Percentiles rank a stretch among this genome's conserved stretches.
Evolutionary conservation across 2,113 vertebrate genomes (phyloP).

Genomic region (Spermophilus dauricus): DNA sequence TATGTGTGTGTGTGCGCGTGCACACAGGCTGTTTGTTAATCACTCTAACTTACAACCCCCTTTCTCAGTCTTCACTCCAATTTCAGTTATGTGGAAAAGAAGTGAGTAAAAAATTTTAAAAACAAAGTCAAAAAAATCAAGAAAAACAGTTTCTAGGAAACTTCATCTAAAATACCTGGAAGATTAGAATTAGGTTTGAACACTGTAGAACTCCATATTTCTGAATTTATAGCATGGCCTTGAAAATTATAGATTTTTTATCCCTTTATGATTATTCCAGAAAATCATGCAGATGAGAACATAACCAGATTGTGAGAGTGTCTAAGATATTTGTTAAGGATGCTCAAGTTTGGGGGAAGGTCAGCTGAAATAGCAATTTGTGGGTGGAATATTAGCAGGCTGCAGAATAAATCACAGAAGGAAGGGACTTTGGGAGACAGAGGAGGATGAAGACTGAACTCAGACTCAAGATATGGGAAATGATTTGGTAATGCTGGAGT

Average conservation of each 20-base stretch:
- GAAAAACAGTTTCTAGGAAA: not conserved
- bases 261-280: constrained; percentile 58
- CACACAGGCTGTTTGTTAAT: not conserved
- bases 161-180: constrained; percentile 6
- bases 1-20: not conserved
- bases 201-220: not conserved
- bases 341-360: not conserved
- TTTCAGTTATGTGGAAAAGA: constrained; percentile 31
- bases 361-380: constrained; percentile 69
- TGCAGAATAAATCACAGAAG: constrained; percentile 51
- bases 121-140: not conserved
- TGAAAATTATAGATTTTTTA: constrained; percentile 2
- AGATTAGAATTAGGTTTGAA: not conserved
- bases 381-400: constrained; percentile 50
- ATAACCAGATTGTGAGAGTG: not conserved
- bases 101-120: not conserved
- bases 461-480: not conserved
- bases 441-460: not conserved
- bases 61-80: not conserved
- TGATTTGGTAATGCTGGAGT: not conserved
- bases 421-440: not conserved
- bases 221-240: not conserved
- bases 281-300: constrained; percentile 6
- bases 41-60: not conserved
- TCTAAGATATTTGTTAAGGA: not conserved